A percentile compares a stretch with the other conserved stretches of the same genome.
These are phyloP conservation scores for Lysiphlebus fabarum DNA, from an alignment of 1,140 invertebrate genomes.

Conservation along the genomic window DNA sequence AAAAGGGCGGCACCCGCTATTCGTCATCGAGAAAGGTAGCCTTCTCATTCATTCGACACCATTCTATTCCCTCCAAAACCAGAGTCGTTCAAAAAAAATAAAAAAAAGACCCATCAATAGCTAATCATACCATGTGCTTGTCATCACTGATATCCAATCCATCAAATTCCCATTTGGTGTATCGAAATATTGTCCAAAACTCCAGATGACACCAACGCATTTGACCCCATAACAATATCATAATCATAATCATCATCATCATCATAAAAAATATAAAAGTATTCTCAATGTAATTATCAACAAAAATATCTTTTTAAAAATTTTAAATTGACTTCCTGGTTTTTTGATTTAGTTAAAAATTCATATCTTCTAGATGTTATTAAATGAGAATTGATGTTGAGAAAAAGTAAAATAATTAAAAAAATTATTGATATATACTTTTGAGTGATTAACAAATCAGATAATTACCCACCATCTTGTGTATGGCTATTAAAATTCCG, in stretches of 20 bases:
- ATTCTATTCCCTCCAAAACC: slow-evolving; percentile 1
- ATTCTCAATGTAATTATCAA: background rate
- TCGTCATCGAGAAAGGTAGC: slow-evolving; percentile 15
- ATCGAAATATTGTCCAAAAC: too few species aligned
- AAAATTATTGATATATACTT: background rate
- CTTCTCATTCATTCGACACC: slow-evolving; percentile 8
- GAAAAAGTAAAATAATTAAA: background rate
- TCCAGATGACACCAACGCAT: too few species aligned
- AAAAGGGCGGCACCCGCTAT: slow-evolving; percentile 15
- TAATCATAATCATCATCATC: background rate
- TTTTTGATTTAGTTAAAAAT: slow-evolving; percentile 9
- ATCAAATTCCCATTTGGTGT: too few species aligned
- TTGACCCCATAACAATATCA: background rate
- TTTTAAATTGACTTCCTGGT: background rate
- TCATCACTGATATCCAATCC: too few species aligned
- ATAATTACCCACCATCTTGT: slow-evolving; percentile 11
- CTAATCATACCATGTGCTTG: too few species aligned
- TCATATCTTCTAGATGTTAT: background rate
- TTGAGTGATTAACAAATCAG: slow-evolving; percentile 20
- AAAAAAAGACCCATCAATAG: too few species aligned
- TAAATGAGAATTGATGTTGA: background rate
- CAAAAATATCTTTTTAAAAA: background rate
- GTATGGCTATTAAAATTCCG: slow-evolving; percentile 22
- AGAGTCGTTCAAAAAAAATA: background rate
- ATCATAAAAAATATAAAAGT: too few species aligned